Evolutionary conservation across 2,888 invertebrate species (phyloP), one percentile per base, ranked within the genome.

Genomic region (Clivina fossor): DNA sequence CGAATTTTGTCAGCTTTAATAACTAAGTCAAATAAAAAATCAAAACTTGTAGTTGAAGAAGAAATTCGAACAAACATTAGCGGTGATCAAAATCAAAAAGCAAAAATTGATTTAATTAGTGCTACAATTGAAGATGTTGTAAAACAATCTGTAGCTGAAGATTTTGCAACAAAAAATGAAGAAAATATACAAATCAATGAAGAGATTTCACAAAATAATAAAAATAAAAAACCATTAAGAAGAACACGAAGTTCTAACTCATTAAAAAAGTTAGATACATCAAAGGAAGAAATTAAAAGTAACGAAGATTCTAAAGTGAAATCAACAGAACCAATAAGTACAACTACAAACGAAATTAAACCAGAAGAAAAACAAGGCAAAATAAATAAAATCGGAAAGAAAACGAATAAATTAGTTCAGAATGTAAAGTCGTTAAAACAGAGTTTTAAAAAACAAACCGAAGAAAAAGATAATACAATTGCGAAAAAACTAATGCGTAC

Each of bases 231-330:
- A 30, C n/a, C 13, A 11, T 30, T 46, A n/a, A 9, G 40, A 11
- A 8, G 32, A 5, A 43, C 33, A 2, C 43, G 35, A 53, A 53
- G 35, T 37, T 32, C 19, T 33, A 51, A 19, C 33, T 40, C 50
- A 30, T 30, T 30, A 18, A 16, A 26, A 15, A 51, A 33, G 47
- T 28, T 28, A 18, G 38, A 16, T 37, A 44, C 40, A 48, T 11
- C 43, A 66, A 64, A 47, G 66, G 66, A 58, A 37, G 61, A n/a
- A 60, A 60, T 11, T 56, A 59, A 44, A 32, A 60, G 62, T 11
- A 59, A 62, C 72, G 40, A 41, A 28, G 56, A 56, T 18, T 26
- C 40, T 28, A 51, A 33, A 28, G 49, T 20, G 49, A 43, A 38
- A 46, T 32, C 3, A 54, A 15, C 16, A 28, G 22, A 16, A 43